These are phyloP conservation scores for Artemia sinica DNA, from an alignment of 2,888 invertebrate species.

Conservation along the genomic window DNA sequence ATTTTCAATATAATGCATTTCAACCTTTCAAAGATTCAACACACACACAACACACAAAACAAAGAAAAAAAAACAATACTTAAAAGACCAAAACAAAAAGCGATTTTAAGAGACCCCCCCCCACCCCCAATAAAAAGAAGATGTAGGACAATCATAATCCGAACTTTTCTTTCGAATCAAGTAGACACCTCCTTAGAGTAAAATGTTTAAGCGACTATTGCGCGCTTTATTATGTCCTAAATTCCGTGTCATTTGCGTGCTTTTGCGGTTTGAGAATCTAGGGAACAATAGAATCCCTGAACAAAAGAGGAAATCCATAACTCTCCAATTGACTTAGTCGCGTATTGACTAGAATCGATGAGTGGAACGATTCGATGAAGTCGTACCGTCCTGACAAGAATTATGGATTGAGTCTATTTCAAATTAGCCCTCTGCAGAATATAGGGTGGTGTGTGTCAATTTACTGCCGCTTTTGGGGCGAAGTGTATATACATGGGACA, in stretches of 20 bases:
- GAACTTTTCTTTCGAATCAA: too few species aligned
- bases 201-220: too few species aligned
- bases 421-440: not conserved
- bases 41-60: too few species aligned
- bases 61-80: too few species aligned
- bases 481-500: not conserved
- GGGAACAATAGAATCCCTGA: not conserved
- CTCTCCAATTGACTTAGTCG: not conserved
- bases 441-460: not conserved
- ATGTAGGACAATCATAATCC: too few species aligned
- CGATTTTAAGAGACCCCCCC: too few species aligned
- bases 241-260: slow-evolving; percentile 11
- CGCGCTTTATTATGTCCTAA: not conserved
- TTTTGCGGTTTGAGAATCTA: not conserved
- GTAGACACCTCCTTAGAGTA: too few species aligned
- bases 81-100: too few species aligned
- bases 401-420: slow-evolving; percentile 1
- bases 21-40: too few species aligned
- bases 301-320: slow-evolving; percentile 12
- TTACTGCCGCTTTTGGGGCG: slow-evolving; percentile 10
- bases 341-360: not conserved
- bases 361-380: slow-evolving; percentile 7
- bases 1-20: too few species aligned
- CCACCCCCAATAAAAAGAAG: too few species aligned
- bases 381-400: slow-evolving; percentile 2